Conservation (phyloP, 23 tunicate genomes). For the Corella eumyota region DNA sequence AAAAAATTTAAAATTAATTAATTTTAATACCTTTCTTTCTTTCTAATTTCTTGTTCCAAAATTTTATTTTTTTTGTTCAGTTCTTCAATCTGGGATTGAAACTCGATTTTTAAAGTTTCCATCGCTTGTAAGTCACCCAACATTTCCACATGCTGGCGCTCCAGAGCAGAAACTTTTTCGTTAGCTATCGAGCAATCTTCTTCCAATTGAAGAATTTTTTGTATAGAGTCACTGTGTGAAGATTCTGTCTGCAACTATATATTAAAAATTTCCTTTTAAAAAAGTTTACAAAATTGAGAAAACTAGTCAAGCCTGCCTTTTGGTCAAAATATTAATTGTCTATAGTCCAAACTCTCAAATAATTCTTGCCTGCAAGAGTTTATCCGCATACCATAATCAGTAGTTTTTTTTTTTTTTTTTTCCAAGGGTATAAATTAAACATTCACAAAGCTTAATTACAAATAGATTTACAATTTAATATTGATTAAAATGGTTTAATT, state of each 20-base stretch:
- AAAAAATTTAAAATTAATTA: not conserved
- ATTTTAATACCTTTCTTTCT: slow-evolving; percentile 50
- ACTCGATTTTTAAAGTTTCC: slow-evolving; percentile 23
- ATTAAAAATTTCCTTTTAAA: not conserved
- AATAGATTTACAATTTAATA: too few relatives aligned
- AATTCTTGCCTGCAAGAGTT: too few relatives aligned
- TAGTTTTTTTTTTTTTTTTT: not conserved
- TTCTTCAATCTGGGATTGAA: slow-evolving; percentile 14
- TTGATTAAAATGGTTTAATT: too few relatives aligned
- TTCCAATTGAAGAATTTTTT: slow-evolving; percentile 28
- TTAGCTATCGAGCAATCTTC: slow-evolving; percentile 16
- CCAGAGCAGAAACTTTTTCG: slow-evolving; percentile 8
- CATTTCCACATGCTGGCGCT: slow-evolving; percentile 46
- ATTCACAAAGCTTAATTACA: too few relatives aligned
- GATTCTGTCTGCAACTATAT: slow-evolving; percentile 49
- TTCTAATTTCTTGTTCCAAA: slow-evolving; percentile 16
- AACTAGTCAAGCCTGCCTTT: too few relatives aligned
- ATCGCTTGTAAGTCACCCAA: slow-evolving; percentile 35
- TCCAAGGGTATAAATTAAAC: too few relatives aligned
- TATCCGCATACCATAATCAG: too few relatives aligned
- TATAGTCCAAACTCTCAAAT: too few relatives aligned
- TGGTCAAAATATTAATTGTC: too few relatives aligned
- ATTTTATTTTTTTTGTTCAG: slow-evolving; percentile 14
- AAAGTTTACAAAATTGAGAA: too few relatives aligned
- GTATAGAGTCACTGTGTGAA: slow-evolving; percentile 4